A percentile compares a stretch with the other conserved stretches of the same genome.
Conservation (phyloP, 2,888 invertebrate genomes). For the Pristionchus exspectatus region DNA sequence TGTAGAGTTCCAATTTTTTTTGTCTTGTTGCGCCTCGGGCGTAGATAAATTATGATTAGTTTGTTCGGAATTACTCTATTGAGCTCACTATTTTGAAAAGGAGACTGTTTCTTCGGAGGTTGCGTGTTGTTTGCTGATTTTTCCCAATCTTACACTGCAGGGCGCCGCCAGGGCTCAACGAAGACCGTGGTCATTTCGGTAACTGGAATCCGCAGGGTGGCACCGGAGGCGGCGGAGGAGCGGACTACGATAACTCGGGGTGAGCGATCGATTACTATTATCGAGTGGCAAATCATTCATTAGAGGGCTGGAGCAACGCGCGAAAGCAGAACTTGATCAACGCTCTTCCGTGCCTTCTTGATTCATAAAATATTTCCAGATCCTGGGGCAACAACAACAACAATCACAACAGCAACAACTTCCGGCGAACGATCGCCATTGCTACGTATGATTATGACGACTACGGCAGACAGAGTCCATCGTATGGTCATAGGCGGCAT, state of each 20-base stretch:
- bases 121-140: neutral
- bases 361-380: neutral
- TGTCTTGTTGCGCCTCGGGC: too few relatives aligned
- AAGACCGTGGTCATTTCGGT: neutral
- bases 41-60: too few relatives aligned
- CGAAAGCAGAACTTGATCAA: too few relatives aligned
- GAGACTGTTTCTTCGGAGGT: too few relatives aligned
- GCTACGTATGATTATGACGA: neutral
- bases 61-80: too few relatives aligned
- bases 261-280: neutral
- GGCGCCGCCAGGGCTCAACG: neutral
- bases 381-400: neutral
- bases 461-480: neutral
- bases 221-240: neutral
- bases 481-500: neutral
- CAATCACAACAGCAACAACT: neutral
- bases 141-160: neutral
- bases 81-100: too few relatives aligned
- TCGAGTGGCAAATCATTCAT: too few relatives aligned
- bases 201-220: neutral
- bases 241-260: slow-evolving; percentile 10
- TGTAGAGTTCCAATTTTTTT: neutral
- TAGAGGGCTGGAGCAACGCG: too few relatives aligned
- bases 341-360: too few relatives aligned
- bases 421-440: neutral